These are phyloP conservation scores for Poecilia velifera DNA, from an alignment of 2,797 vertebrate genomes.

Conservation along the genomic window DNA sequence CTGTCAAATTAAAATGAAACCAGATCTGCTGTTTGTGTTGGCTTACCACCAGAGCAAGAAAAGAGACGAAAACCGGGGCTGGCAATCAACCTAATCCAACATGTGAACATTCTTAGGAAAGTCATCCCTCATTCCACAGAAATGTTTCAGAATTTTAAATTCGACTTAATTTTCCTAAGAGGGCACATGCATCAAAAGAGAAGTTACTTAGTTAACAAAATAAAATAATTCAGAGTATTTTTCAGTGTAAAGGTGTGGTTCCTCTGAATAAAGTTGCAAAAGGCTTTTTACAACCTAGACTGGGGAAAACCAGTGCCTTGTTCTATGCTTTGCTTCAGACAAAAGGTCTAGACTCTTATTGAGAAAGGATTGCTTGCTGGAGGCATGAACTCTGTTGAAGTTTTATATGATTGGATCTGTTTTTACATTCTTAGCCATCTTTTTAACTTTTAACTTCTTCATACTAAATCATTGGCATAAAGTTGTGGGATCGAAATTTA, in stretches of 20 bases:
- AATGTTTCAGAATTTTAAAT: neutral
- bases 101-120: neutral
- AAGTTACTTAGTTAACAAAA: neutral
- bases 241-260: neutral
- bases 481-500: neutral
- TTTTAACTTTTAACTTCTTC: neutral
- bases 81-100: conserved; percentile 3
- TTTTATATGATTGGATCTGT: too few species aligned
- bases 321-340: too few species aligned
- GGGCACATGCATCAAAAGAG: neutral
- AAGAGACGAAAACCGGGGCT: neutral
- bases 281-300: neutral
- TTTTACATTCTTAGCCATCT: neutral
- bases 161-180: neutral
- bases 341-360: too few species aligned
- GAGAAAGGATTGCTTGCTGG: too few species aligned
- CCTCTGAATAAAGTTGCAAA: neutral
- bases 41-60: neutral
- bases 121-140: neutral
- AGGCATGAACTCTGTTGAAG: too few species aligned
- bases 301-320: too few species aligned
- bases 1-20: conserved; percentile 1
- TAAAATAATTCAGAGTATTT: neutral
- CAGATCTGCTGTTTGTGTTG: neutral
- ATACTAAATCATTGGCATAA: neutral